Percentiles rank a stretch among this genome's conserved stretches.
phyloP scores from a whole-genome alignment of 64 coral and sea anemone species.

The Montipora sp. region DNA sequence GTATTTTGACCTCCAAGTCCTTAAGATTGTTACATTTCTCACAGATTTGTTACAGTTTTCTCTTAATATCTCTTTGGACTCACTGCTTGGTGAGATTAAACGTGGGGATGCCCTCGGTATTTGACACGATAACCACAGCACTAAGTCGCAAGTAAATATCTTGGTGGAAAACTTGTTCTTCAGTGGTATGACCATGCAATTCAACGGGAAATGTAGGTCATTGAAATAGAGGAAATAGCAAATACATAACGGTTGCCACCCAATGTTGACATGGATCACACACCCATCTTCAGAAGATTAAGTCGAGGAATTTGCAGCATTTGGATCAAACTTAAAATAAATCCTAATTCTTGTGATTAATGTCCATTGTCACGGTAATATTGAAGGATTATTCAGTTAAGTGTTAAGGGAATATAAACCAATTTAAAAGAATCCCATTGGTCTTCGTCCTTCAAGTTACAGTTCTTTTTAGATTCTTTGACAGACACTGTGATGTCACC shows the following conservation, averaged over 20 bases:
- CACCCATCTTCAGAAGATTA: not conserved
- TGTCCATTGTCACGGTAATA: conserved; percentile 16
- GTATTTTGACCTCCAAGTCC: not conserved
- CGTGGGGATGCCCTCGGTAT: not conserved
- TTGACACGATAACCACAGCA: not conserved
- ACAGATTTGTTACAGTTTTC: conserved; percentile 54
- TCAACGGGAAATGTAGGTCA: not conserved
- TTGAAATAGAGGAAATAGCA: not conserved
- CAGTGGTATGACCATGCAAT: not conserved
- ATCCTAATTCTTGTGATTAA: conserved; percentile 38
- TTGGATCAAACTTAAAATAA: conserved; percentile 31
- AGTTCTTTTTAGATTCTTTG: not conserved
- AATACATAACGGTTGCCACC: not conserved
- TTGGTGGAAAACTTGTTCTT: not conserved
- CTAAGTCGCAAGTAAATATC: too few relatives aligned
- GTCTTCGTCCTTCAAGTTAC: not conserved
- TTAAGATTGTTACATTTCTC: conserved; percentile 42
- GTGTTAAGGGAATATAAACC: conserved; percentile 6
- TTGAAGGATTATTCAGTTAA: conserved; percentile 14
- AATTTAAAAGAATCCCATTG: conserved; percentile 16
- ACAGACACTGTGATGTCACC: conserved; percentile 28
- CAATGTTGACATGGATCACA: not conserved
- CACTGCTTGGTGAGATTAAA: not conserved
- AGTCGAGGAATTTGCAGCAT: conserved; percentile 10
- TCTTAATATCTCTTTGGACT: not conserved